Percentiles rank a stretch among this genome's conserved stretches.
phyloP scores from a whole-genome alignment of 2,797 vertebrate species.

The Paguma larvata region DNA sequence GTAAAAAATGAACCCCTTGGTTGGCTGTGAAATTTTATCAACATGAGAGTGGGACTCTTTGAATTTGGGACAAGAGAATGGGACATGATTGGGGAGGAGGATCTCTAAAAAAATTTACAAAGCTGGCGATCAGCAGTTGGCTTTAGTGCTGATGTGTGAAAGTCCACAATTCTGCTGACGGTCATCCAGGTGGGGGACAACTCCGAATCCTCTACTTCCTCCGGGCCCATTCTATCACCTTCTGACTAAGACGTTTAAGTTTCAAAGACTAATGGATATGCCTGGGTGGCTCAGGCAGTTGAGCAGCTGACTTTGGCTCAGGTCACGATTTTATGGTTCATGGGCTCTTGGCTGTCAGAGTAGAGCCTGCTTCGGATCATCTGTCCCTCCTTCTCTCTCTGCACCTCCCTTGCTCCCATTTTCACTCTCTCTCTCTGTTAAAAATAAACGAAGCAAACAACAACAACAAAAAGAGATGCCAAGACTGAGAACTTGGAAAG shows the following conservation, averaged over 20 bases:
- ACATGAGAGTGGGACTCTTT: background rate
- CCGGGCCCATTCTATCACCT: background rate
- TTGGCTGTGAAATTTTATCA: background rate
- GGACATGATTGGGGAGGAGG: background rate
- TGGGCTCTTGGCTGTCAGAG: too few relatives aligned
- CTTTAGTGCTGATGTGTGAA: background rate
- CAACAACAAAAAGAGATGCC: background rate
- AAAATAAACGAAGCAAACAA: too few relatives aligned
- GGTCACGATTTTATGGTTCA: too few relatives aligned
- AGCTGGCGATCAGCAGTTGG: background rate
- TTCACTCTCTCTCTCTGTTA: too few relatives aligned
- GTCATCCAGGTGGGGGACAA: background rate
- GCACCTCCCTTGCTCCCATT: too few relatives aligned
- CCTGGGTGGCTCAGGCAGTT: too few relatives aligned
- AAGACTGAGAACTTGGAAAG: background rate
- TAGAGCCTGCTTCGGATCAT: too few relatives aligned
- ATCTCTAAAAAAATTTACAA: background rate
- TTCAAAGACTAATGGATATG: background rate
- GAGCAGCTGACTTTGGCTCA: too few relatives aligned
- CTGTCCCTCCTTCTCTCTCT: too few relatives aligned
- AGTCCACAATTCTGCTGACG: fast-evolving
- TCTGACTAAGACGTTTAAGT: background rate
- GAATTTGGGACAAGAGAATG: slow-evolving; percentile 42
- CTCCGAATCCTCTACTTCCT: too few relatives aligned
- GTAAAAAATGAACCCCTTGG: background rate